Base-by-base conservation (phyloP, 1,140 invertebrate genomes). In the Rhyzopertha dominica region DNA sequence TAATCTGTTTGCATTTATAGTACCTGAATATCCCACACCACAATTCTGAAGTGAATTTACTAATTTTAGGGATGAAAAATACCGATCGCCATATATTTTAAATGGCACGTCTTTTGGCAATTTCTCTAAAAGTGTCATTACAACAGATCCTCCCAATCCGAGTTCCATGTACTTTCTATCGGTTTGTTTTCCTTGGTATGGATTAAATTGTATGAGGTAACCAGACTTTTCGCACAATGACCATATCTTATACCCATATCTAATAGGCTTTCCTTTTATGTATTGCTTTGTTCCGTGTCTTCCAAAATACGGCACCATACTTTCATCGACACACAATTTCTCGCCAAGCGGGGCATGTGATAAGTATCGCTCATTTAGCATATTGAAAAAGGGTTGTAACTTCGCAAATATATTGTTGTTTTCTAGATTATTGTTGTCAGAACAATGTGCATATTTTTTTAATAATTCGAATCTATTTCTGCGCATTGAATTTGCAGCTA, bases 191-290 rank as follows among this genome's bases (percentile, higher is more conserved):
- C 46, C 36, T 40, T 49, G 45, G 28, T 52, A 43, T 19, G 49
- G 35, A 29, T 45, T 25, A 34, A 53, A 51, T 12, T 53, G 28
- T 12, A 47, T 43, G 7, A 53, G 26, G 32, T 53, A 49, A 5
- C 49, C 45, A 41, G 13, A 37, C 14, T 23, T 29, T n/a, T 40
- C 40, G 28, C 54, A 45, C 22, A 54, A 38, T 17, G 3, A 37
- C 54, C 48, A 51, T 18, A 56, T 51, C 19, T 51, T 56, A 20
- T 50, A 53, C 7, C 52, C 40, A 35, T 39, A 54, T 18, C 48
- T 20, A 13, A 54, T 54, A 9, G 40, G 38, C 25, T 51, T 56
- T 7, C 38, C 46, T 18, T 47, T 43, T 10, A 49, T 43, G 22
- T 46, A 54, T 43, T 53, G 46, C 30, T 53, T 53, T 2, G 50